Conservation (phyloP, 2,888 invertebrate species). For the Hoplodrina blanda region DNA sequence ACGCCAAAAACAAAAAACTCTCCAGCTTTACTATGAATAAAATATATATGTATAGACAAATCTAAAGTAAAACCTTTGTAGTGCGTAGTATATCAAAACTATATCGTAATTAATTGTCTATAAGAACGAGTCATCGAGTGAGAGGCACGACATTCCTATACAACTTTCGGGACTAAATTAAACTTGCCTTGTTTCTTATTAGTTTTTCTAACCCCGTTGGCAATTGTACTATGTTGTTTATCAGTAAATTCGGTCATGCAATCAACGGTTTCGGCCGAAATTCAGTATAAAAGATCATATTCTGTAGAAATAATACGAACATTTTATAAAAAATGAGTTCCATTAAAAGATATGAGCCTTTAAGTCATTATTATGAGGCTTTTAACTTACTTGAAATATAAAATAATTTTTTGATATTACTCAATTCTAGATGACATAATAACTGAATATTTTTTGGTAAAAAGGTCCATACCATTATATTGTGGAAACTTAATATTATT, state of each 20-base stretch:
- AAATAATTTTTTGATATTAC: neutral
- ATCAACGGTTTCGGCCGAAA: constrained; percentile 21
- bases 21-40: too few species aligned
- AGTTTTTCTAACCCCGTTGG: constrained; percentile 34
- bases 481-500: constrained; percentile 10
- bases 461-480: neutral
- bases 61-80: neutral
- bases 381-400: neutral
- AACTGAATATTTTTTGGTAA: constrained; percentile 1
- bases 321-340: constrained; percentile 1
- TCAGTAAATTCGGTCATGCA: constrained; percentile 12
- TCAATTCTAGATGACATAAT: neutral
- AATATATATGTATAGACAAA: too few species aligned
- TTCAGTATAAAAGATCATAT: constrained; percentile 5
- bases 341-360: constrained; percentile 25
- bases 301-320: neutral
- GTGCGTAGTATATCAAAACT: constrained; percentile 3
- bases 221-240: constrained; percentile 15
- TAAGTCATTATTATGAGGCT: neutral
- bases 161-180: constrained; percentile 47
- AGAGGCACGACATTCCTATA: constrained; percentile 26
- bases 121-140: too few species aligned
- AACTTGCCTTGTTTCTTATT: constrained; percentile 48
- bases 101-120: neutral
- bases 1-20: too few species aligned